Evolutionary conservation across 2,797 vertebrate species (phyloP), one percentile per base, ranked within the genome.

Genomic region (Urophycis tenuis): DNA sequence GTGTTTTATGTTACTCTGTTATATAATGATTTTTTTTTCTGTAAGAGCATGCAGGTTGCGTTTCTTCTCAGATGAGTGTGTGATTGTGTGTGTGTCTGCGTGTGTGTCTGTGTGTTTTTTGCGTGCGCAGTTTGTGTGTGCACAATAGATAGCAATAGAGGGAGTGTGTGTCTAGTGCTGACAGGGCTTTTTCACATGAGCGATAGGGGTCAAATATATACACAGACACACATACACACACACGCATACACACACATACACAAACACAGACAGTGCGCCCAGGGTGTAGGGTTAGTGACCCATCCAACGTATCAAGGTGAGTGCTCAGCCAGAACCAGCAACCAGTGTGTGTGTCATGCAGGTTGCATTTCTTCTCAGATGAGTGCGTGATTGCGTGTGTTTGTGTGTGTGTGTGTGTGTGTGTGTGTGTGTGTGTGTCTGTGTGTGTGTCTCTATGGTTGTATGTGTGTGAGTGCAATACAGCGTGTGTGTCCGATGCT

Each of bases 11-110:
- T 86, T 90, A 91, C 84, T 25, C 75, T 2, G 73, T 90, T 87
- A 91, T 81, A 85, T 87, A 88, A 90, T 85, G 78, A 80, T 86
- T 82, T 79, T 82, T 89, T 85, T 85, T 90, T n/a, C 83, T 81
- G 3, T 2, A 3, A 31, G 80, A 83, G 83, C 78, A 9, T 1
- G 30, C 49, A 60, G 22, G 6, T n/a, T 15, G 32, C 74, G 73
- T 79, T 77, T 31, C 34, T 72, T 29, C 34, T 79, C 79, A 75
- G 73, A 33, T 25, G 81, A 88, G 17, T 45, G 74, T 74, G 29
- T 74, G 73, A 11, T 5, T 53, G 73, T 31, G 30, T 53, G 41
- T 74, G 73, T 74, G 41, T 74, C 39, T 72, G 33, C 35, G 71
- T 73, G 70, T 72, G 22, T 12, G 72, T 32, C 72, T 71, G 74